Conservation (phyloP, 2,797 vertebrate genomes). For the Micropoecilia bifurca region DNA sequence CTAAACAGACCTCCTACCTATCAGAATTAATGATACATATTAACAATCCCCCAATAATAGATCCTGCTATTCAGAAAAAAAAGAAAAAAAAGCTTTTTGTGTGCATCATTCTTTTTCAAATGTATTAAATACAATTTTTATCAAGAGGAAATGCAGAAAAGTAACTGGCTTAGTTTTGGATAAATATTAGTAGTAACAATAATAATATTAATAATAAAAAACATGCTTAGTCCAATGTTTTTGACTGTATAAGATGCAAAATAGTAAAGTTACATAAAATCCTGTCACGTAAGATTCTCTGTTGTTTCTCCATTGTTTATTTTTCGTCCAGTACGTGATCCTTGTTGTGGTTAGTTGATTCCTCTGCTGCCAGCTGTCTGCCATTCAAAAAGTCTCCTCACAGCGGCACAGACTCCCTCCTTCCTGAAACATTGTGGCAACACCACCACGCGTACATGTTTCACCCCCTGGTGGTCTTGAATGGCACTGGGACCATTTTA, state of each 20-base stretch:
- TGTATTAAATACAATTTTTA: constrained; percentile 13
- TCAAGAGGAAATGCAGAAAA: constrained; percentile 29
- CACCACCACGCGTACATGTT: constrained; percentile 80
- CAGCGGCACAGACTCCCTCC: constrained; percentile 76
- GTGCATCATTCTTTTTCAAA: constrained; percentile 72
- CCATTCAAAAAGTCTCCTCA: constrained; percentile 84
- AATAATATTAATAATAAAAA: neutral
- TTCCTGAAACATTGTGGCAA: constrained; percentile 84
- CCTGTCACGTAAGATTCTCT: constrained; percentile 79
- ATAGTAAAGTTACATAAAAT: constrained; percentile 68
- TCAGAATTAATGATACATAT: constrained; percentile 41
- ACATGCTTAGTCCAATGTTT: constrained; percentile 37
- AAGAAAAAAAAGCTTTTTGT: constrained; percentile 63
- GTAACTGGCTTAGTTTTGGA: constrained; percentile 39
- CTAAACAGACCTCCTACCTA: constrained; percentile 32
- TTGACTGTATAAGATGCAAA: constrained; percentile 49
- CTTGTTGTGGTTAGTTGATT: constrained; percentile 85
- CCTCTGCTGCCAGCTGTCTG: constrained; percentile 82
- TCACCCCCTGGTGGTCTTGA: constrained; percentile 84
- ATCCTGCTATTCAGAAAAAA: constrained; percentile 94
- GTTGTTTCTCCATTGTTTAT: constrained; percentile 83
- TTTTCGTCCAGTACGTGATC: constrained; percentile 85
- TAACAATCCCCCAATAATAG: constrained; percentile 84
- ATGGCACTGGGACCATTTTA: constrained; percentile 82
- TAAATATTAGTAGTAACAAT: neutral